Evolutionary conservation across 2,113 vertebrate species (phyloP).

Genomic region (Bambusicola thoracicus): DNA sequence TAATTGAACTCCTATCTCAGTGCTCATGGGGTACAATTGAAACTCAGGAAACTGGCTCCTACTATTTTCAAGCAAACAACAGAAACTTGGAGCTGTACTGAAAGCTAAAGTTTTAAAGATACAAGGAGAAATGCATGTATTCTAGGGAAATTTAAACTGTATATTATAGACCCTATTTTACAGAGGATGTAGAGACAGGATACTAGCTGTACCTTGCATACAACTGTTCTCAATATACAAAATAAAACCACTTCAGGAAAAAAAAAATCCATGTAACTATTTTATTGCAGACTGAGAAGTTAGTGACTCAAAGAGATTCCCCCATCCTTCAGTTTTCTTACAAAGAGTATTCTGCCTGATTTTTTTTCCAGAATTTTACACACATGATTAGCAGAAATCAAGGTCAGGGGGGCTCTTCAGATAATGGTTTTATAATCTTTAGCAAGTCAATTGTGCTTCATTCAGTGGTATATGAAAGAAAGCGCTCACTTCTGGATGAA

Average conservation of each 20-base stretch:
- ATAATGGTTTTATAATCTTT: background rate
- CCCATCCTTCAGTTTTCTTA: background rate
- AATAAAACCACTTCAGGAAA: background rate
- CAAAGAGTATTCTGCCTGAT: background rate
- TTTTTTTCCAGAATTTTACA: background rate
- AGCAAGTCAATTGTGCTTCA: fast-evolving
- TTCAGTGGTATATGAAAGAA: background rate
- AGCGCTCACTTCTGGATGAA: background rate
- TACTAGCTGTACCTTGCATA: background rate
- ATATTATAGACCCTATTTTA: background rate
- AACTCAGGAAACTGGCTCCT: background rate
- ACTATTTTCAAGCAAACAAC: background rate
- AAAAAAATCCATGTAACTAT: background rate
- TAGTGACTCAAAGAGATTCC: background rate
- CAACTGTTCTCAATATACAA: background rate
- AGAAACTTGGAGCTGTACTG: background rate
- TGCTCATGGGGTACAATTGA: background rate
- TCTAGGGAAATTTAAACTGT: background rate
- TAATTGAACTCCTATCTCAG: background rate
- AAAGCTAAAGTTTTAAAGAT: background rate
- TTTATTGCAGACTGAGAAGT: background rate
- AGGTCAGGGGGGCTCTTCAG: background rate
- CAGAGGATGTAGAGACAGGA: background rate
- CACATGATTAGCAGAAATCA: background rate
- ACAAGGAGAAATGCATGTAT: fast-evolving